These are phyloP conservation scores for Malurus elegans DNA, from an alignment of 2,113 vertebrate genomes.

Conservation along the genomic window DNA sequence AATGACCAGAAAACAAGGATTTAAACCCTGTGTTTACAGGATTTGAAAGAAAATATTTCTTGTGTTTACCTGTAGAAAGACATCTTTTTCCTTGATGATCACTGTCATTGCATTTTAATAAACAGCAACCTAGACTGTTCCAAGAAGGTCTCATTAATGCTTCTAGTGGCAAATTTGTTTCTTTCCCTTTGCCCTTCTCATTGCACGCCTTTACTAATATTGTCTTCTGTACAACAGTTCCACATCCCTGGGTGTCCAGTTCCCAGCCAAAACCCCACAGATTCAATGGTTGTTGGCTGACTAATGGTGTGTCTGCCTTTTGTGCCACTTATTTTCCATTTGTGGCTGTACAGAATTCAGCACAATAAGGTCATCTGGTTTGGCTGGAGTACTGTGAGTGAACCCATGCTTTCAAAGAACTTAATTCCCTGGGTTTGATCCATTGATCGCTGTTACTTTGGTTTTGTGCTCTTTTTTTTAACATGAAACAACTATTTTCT, in stretches of 20 bases:
- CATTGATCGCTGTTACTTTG: not conserved
- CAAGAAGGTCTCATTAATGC: not conserved
- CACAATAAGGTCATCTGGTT: not conserved
- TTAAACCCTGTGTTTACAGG: not conserved
- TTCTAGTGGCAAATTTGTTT: not conserved
- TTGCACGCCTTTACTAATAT: not conserved
- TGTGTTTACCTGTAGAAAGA: not conserved
- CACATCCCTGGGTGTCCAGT: not conserved
- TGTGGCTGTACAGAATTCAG: not conserved
- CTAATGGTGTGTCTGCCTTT: not conserved
- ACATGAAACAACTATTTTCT: not conserved
- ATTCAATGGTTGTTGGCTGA: not conserved
- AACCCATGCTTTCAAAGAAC: not conserved
- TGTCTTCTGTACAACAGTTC: not conserved
- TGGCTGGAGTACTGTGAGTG: not conserved
- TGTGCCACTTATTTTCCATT: not conserved
- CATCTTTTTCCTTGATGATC: not conserved
- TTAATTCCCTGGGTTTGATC: not conserved
- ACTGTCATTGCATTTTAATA: not conserved
- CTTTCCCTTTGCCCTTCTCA: not conserved
- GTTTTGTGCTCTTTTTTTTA: not conserved
- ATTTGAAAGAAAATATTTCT: not conserved
- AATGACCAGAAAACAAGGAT: not conserved
- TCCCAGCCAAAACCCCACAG: not conserved
- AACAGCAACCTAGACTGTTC: not conserved